These are phyloP conservation scores for Phalacrocorax pelagicus DNA, from an alignment of 2,113 vertebrate genomes.

Conservation along the genomic window DNA sequence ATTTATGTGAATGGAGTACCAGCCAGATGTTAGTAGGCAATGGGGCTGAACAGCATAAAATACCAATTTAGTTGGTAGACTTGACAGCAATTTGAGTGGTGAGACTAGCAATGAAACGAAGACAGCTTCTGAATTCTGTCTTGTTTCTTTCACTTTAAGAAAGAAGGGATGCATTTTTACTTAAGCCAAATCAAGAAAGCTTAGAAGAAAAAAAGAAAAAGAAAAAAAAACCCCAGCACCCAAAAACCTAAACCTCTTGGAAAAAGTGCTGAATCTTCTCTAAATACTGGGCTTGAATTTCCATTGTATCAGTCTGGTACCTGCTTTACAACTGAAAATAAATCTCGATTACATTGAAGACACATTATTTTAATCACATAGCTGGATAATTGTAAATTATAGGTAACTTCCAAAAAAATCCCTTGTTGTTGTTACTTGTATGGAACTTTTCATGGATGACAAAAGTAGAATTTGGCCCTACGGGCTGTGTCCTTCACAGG, in stretches of 20 bases:
- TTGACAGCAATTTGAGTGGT: conserved; percentile 29
- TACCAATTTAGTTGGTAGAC: conserved; percentile 45
- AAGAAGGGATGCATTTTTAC: neutral
- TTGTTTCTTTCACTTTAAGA: neutral
- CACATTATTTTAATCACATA: neutral
- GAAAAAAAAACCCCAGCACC: no score
- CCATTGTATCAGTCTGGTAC: neutral
- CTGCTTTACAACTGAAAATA: neutral
- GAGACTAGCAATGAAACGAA: conserved; percentile 38
- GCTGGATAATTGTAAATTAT: neutral
- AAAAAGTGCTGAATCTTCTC: neutral
- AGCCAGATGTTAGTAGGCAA: conserved; percentile 61
- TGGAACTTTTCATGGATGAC: neutral
- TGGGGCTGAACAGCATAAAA: conserved; percentile 44
- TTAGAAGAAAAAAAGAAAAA: neutral
- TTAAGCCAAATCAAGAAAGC: neutral
- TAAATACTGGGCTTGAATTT: neutral
- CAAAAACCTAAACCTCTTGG: neutral
- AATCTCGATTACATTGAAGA: neutral
- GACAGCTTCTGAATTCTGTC: conserved; percentile 17
- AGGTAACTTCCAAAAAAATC: neutral
- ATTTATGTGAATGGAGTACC: conserved; percentile 51
- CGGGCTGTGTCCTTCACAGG: neutral
- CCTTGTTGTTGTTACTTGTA: neutral
- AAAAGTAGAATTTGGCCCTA: neutral